Evolutionary conservation across 2,888 invertebrate species (phyloP).

Genomic region (Gymnosoma rotundatum): DNA sequence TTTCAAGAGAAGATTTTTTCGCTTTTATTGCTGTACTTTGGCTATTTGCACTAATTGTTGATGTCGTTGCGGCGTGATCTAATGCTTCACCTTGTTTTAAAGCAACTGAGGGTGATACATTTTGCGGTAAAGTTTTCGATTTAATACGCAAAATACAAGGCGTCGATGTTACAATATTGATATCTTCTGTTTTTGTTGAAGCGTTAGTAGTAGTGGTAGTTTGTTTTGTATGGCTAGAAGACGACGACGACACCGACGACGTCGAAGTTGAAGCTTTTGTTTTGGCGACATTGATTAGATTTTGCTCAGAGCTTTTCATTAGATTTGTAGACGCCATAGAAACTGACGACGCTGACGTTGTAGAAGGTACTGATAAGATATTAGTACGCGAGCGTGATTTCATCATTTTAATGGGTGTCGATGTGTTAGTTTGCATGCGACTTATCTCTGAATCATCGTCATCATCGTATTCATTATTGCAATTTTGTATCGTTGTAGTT

Average conservation of each 20-base stretch:
- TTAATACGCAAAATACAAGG: conserved; percentile 82
- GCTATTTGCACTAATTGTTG: background rate
- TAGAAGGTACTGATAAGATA: conserved; percentile 83
- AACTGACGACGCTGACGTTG: conserved; percentile 54
- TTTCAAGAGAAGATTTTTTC: conserved; percentile 60
- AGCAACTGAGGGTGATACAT: conserved; percentile 82
- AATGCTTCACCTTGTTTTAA: conserved; percentile 77
- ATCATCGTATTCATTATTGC: conserved; percentile 76
- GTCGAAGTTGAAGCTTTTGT: conserved; percentile 54
- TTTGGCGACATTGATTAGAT: conserved; percentile 75
- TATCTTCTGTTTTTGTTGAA: conserved; percentile 6
- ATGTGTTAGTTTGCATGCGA: conserved; percentile 82
- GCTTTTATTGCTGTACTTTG: conserved; percentile 24
- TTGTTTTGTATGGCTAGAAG: conserved; percentile 66
- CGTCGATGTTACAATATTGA: conserved; percentile 66
- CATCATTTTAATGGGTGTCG: conserved; percentile 82
- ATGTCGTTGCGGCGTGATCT: conserved; percentile 68
- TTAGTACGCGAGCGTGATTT: conserved; percentile 82
- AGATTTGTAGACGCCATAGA: conserved; percentile 27
- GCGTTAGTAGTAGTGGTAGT: background rate
- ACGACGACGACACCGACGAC: conserved; percentile 13
- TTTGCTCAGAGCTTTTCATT: conserved; percentile 70
- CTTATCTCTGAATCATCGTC: conserved; percentile 83
- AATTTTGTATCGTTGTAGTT: conserved; percentile 47
- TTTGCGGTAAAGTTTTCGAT: conserved; percentile 86